Evolutionary conservation across 2,888 invertebrate species (phyloP).

Genomic region (Cantharis rufa): DNA sequence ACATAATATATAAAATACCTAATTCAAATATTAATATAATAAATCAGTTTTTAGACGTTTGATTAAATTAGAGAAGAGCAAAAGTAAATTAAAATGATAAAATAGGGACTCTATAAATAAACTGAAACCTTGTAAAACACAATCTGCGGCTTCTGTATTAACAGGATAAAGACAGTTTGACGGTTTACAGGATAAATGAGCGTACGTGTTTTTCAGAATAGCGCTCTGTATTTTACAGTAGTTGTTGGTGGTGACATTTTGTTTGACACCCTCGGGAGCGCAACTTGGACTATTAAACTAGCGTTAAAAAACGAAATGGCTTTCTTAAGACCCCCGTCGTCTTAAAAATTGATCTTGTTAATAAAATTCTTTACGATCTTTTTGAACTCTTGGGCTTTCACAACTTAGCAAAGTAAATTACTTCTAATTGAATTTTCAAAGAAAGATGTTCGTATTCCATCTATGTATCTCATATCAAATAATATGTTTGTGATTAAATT

Average conservation of each 20-base stretch:
- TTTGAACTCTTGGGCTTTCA: neutral
- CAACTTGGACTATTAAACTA: slow-evolving; percentile 22
- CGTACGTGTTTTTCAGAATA: slow-evolving; percentile 16
- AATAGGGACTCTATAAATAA: slow-evolving; percentile 5
- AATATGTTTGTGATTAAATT: neutral
- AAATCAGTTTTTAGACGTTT: neutral
- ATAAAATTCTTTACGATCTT: neutral
- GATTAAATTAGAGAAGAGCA: neutral
- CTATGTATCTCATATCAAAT: too few species aligned
- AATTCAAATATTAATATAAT: neutral
- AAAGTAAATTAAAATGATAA: neutral
- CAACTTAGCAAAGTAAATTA: neutral
- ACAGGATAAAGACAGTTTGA: slow-evolving; percentile 17
- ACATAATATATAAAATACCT: neutral
- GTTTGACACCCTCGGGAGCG: slow-evolving; percentile 23
- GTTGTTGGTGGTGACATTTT: slow-evolving; percentile 27
- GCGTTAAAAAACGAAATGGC: slow-evolving; percentile 17
- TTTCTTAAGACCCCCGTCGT: slow-evolving; percentile 8
- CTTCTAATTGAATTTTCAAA: neutral
- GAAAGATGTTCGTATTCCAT: neutral
- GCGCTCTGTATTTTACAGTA: slow-evolving; percentile 12
- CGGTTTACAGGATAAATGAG: slow-evolving; percentile 20
- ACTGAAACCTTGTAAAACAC: slow-evolving; percentile 14
- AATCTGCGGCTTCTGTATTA: slow-evolving; percentile 12
- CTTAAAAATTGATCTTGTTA: slow-evolving; percentile 2